These are phyloP conservation scores for Oncorhynchus kisutch DNA, from an alignment of 2,113 vertebrate genomes.

Conservation along the genomic window DNA sequence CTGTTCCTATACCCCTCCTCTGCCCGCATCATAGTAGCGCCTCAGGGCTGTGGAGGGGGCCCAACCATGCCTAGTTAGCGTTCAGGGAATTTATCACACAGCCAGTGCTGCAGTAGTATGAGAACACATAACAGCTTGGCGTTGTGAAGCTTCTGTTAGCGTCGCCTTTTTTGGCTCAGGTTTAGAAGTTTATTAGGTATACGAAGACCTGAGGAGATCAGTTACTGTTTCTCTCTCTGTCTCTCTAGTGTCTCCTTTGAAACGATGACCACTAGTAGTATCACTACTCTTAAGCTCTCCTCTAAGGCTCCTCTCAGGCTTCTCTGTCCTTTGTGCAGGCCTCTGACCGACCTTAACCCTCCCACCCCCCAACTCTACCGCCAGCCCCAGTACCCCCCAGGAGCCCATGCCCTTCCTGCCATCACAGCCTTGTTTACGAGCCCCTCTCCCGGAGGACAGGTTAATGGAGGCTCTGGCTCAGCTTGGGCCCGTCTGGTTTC, in stretches of 20 bases:
- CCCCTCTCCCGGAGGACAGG: slow-evolving; percentile 62
- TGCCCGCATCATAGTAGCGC: slow-evolving; percentile 28
- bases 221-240: slow-evolving; percentile 19
- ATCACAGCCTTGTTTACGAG: slow-evolving; percentile 66
- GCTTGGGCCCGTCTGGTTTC: slow-evolving; percentile 67
- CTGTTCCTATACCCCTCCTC: slow-evolving; percentile 26
- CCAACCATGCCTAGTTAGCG: slow-evolving; percentile 1
- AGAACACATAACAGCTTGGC: slow-evolving; percentile 3
- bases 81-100: background rate
- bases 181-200: background rate
- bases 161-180: background rate
- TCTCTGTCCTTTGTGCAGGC: slow-evolving; percentile 36
- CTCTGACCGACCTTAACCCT: slow-evolving; percentile 38
- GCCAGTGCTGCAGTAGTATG: background rate
- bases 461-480: slow-evolving; percentile 65
- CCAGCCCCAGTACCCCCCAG: background rate
- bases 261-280: slow-evolving; percentile 36
- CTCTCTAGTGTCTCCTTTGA: slow-evolving; percentile 53
- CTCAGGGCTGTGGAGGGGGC: background rate
- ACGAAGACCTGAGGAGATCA: slow-evolving; percentile 24
- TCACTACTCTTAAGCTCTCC: slow-evolving; percentile 11
- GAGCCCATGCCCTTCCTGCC: slow-evolving; percentile 51
- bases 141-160: too few relatives aligned
- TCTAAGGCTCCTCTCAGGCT: background rate
- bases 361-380: background rate